Evolutionary conservation across 2,113 vertebrate genomes (phyloP).

Genomic region (Cottus gobio): DNA sequence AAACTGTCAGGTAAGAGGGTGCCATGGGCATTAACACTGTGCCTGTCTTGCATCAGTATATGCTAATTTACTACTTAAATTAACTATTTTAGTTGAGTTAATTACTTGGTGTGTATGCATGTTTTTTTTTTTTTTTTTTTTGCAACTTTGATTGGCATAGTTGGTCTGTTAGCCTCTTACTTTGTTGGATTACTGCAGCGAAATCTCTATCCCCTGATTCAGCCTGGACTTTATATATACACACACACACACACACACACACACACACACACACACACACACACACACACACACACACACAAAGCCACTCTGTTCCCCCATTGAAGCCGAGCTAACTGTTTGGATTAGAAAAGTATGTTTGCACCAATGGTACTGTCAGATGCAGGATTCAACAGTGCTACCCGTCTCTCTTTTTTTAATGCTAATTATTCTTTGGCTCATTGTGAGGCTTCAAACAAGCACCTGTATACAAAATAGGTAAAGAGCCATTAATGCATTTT

Average conservation of each 20-base stretch:
- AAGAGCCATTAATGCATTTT: not conserved
- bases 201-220: slow-evolving; percentile 61
- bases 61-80: too few relatives aligned
- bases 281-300: slow-evolving; percentile 36
- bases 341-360: slow-evolving; percentile 21
- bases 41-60: not conserved
- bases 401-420: not conserved
- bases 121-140: not conserved
- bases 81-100: slow-evolving; percentile 2
- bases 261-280: slow-evolving; percentile 37
- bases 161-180: slow-evolving; percentile 19
- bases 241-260: slow-evolving; percentile 9
- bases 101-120: not conserved
- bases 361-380: slow-evolving; percentile 52
- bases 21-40: not conserved
- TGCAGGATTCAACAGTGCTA: not conserved
- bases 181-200: slow-evolving; percentile 36
- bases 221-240: slow-evolving; percentile 55
- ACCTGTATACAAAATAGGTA: too few relatives aligned
- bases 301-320: slow-evolving; percentile 52
- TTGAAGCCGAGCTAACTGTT: slow-evolving; percentile 23
- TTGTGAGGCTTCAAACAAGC: not conserved
- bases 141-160: not conserved
- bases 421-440: not conserved
- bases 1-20: not conserved